Evolutionary conservation across 2,113 vertebrate species (phyloP), one percentile per base, ranked within the genome.

Genomic region (Heterochromis multidens): DNA sequence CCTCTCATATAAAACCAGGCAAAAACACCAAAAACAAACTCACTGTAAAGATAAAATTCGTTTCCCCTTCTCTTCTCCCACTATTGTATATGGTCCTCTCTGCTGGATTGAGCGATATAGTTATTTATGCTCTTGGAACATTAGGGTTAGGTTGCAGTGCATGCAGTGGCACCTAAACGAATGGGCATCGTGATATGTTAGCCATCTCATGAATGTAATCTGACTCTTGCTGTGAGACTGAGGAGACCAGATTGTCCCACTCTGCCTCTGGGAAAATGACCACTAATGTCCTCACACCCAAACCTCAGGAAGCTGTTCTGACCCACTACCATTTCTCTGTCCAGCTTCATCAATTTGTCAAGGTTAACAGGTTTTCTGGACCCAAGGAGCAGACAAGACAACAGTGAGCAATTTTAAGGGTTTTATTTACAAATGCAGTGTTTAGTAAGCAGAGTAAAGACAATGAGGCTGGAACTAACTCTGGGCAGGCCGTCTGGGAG

Each of bases 181-280:
- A 91, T 67, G 80, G 61, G 33, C 52, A 84, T 76, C 88, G 43
- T 14, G 67, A 80, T 54, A 91, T 89, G 87, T 87, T 80, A 81
- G 83, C 65, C 78, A 88, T 93, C 61, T 90, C 79, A 76, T n/a
- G 49, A 85, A 89, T 91, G 92, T 86, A 93, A 94, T 76, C 79
- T 6, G 81, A 89, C 33, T 59, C 82, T 27, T 17, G 80, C 58
- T 59, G 37, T 25, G 67, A 27, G 78, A 86, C 59, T 62, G 63
- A 79, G 77, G 43, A 80, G 70, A 80, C 43, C 63, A 59, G 9
- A 65, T 54, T 46, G 72, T 56, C 62, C 62, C 33, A 57, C 72
- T 77, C 63, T 23, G 46, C 79, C 65, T 65, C 58, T 6, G 67
- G 29, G 81, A 80, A 46, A 60, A 59, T 10, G 4, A 57, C 33